A percentile compares a stretch with the other conserved stretches of the same genome.
phyloP scores from a whole-genome alignment of 1,140 invertebrate species.

The Drosophila persimilis region DNA sequence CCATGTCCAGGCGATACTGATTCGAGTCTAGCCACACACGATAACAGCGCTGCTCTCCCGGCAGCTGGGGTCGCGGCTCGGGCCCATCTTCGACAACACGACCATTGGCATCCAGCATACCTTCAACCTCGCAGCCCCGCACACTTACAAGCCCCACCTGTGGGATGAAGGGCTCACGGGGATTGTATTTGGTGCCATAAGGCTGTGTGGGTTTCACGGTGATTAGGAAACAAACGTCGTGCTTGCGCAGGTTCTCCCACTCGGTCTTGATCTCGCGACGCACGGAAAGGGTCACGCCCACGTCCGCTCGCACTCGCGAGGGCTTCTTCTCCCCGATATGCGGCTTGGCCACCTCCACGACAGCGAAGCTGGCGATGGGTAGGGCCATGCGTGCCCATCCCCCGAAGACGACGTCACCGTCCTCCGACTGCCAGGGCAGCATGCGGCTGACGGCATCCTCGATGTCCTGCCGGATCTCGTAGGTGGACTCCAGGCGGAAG shows the following conservation, averaged over 20 bases:
- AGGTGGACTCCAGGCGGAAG: conserved; percentile 98
- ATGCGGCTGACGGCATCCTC: conserved; percentile 97
- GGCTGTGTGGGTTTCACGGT: conserved; percentile 93
- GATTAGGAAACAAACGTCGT: conserved; percentile 98
- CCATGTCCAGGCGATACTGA: conserved; percentile 97
- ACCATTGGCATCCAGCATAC: conserved; percentile 98
- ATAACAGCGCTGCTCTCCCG: conserved; percentile 95
- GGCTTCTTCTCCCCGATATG: conserved; percentile 97
- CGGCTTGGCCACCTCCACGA: conserved; percentile 96
- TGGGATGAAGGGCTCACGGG: conserved; percentile 92
- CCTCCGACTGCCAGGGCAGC: conserved; percentile 96
- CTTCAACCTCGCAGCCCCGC: conserved; percentile 99
- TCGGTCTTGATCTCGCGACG: conserved; percentile 96
- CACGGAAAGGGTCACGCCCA: conserved; percentile 95
- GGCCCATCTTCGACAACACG: conserved; percentile 98
- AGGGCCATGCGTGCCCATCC: conserved; percentile 99
- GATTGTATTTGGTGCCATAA: conserved; percentile 92
- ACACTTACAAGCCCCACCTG: conserved; percentile 96
- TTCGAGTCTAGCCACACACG: conserved; percentile 97
- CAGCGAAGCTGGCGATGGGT: conserved; percentile 95
- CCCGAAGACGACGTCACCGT: conserved; percentile 94
- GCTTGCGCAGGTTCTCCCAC: conserved; percentile 98
- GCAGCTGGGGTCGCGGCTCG: conserved; percentile 92
- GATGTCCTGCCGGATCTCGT: conserved; percentile 99
- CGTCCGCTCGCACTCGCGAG: conserved; percentile 96